Conservation (phyloP, 2,888 invertebrate genomes). For the Oscheius sp. region DNA sequence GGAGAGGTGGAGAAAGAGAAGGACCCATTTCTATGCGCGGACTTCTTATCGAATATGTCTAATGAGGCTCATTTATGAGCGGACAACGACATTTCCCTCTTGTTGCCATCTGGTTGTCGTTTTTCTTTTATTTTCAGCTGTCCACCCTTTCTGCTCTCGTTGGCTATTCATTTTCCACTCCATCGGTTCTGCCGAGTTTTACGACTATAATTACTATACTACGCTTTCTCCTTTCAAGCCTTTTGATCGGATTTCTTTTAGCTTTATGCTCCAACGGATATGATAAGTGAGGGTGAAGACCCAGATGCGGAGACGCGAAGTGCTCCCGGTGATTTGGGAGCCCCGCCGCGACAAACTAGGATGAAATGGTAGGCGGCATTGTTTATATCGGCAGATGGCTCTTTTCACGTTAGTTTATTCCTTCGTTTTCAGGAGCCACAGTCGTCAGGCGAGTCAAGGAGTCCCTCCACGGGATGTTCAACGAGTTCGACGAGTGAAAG, state of each 20-base stretch:
- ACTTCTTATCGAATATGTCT: neutral
- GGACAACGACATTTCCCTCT: neutral
- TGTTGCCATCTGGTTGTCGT: neutral
- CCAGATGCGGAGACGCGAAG: conserved; percentile 62
- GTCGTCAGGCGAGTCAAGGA: conserved; percentile 54
- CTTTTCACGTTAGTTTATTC: neutral
- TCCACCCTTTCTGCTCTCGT: neutral
- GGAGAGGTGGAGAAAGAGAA: neutral
- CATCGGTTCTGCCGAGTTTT: conserved; percentile 5
- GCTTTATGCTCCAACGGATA: conserved; percentile 23
- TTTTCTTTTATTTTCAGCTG: neutral
- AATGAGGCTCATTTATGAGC: conserved; percentile 22
- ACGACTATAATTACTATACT: neutral
- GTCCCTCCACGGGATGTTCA: conserved; percentile 50
- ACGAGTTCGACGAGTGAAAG: conserved; percentile 40
- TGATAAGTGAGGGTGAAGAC: conserved; percentile 30
- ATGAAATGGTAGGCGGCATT: conserved; percentile 39
- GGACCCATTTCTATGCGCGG: neutral
- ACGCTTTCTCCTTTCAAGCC: neutral
- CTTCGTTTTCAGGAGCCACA: conserved; percentile 48
- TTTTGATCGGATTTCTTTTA: neutral
- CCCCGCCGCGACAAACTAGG: conserved; percentile 35
- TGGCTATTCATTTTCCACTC: conserved; percentile 1
- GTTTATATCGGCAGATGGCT: conserved; percentile 21
- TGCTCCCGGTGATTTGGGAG: conserved; percentile 65